Base-by-base conservation (phyloP, 1,140 invertebrate species). In the Hyposmocoma kahamanoa region DNA sequence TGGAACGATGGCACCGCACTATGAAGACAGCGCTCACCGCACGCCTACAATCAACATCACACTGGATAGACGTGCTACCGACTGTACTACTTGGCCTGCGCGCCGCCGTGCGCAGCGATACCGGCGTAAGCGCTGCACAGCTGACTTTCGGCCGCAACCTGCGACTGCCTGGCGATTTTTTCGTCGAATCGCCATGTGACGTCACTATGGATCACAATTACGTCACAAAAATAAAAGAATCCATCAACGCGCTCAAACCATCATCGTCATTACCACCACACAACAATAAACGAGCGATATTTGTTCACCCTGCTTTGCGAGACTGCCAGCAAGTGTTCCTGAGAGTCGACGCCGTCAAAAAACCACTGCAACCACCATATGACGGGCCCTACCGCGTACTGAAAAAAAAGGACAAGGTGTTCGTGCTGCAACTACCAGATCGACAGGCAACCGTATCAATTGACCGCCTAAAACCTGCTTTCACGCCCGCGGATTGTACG, bases 1-100 rank as follows among this genome's bases (percentile, higher is more conserved):
- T 76, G 0, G 73, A 84, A 49, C 42, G 66, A 19, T 67, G 59
- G 20, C 84, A 88, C 56, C 44, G 75, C 1, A 46, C 59, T 24
- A 50, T 88, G 26, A 86, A 88, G 56, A 36, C 49, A 10, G 38
- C 77, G 1, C 41, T 72, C 2, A 57, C 24, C 2, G 41, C 22
- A 26, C 41, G 41, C 3, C 20, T 3, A 9, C 18, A 39, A 19
- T n/a, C n/a, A n/a, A 39, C 36, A 2, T 22, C 21, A 15, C 20
- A 42, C 3, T 42, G 41, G 41, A 42, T 3, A 3, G 9, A 4
- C 3, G 41, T 55, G 50, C 15, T 84, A 0, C 68, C 69, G 0
- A 50, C 59, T 0, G 51, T 80, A 8, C 42, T 82, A 2, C 39
- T 75, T 1, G 70, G 62, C 11, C 42, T 73, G 1, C 26, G 65